These are phyloP conservation scores for Aradophagus sp. DNA, from an alignment of 1,140 invertebrate genomes.

Conservation along the genomic window DNA sequence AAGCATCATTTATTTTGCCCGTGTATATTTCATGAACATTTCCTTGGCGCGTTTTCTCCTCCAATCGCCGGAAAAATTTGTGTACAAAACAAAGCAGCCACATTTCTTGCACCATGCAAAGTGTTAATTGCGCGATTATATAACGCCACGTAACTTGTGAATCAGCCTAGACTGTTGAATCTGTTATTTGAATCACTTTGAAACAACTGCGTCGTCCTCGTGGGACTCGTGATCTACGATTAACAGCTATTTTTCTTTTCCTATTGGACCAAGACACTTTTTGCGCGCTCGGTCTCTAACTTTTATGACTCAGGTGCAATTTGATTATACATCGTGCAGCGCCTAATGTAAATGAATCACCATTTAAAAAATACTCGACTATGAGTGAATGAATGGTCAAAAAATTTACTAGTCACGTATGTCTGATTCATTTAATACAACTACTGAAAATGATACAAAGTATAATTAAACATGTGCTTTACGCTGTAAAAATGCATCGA, in stretches of 20 bases:
- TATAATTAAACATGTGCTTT: no score
- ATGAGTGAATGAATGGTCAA: no score
- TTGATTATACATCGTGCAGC: constrained; percentile 19
- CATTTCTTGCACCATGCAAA: constrained; percentile 29
- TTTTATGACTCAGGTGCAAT: constrained; percentile 24
- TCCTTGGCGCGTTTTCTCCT: no score
- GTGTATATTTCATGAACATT: no score
- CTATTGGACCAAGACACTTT: constrained; percentile 34
- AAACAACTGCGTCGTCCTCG: constrained; percentile 33
- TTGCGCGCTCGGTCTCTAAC: constrained; percentile 8
- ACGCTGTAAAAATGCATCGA: no score
- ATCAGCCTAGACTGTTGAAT: constrained; percentile 51
- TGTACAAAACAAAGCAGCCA: constrained; percentile 5
- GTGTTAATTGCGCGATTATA: constrained; percentile 58
- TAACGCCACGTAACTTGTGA: constrained; percentile 54
- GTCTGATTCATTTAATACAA: no score
- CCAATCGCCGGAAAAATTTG: not conserved
- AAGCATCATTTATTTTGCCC: no score
- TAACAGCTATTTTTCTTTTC: constrained; percentile 37
- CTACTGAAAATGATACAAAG: no score
- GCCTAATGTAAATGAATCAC: constrained; percentile 22
- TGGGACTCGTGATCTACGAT: constrained; percentile 42
- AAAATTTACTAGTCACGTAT: no score
- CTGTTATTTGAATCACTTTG: constrained; percentile 49
- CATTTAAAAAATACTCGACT: constrained; percentile 9